phyloP scores from a whole-genome alignment of 1,140 invertebrate species.

The Drosophila sp. region DNA sequence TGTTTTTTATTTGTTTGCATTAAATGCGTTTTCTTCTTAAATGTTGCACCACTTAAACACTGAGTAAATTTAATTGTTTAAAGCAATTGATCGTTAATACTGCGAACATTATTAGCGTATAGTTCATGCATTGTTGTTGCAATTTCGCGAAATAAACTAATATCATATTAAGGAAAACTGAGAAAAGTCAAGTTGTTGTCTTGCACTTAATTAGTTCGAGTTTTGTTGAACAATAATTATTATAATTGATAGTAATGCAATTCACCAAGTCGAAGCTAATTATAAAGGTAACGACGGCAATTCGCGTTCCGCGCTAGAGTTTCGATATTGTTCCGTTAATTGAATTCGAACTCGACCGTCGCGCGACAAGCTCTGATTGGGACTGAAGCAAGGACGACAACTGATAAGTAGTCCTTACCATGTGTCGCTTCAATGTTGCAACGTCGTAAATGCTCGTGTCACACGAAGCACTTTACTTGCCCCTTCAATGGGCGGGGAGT shows the following conservation, averaged over 20 bases:
- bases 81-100: slow-evolving; percentile 12
- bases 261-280: slow-evolving; percentile 13
- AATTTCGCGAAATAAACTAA: background rate
- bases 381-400: slow-evolving; percentile 34
- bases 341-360: slow-evolving; percentile 37
- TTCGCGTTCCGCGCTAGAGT: slow-evolving; percentile 8
- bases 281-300: slow-evolving; percentile 31
- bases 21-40: slow-evolving; percentile 11
- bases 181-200: background rate
- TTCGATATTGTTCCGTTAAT: slow-evolving; percentile 6
- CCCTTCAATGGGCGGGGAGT: slow-evolving; percentile 44
- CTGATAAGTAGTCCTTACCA: slow-evolving; percentile 34
- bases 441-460: slow-evolving; percentile 25
- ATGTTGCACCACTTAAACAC: slow-evolving; percentile 7
- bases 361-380: slow-evolving; percentile 50
- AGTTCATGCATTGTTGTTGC: background rate
- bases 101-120: background rate
- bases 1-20: slow-evolving; percentile 11
- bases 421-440: background rate
- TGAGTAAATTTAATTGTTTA: slow-evolving; percentile 5
- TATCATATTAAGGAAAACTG: background rate
- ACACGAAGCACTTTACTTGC: slow-evolving; percentile 22
- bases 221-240: background rate
- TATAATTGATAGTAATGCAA: background rate
- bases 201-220: background rate